Base-by-base conservation (phyloP, 1,140 invertebrate species). In the Melanaphis sacchari region DNA sequence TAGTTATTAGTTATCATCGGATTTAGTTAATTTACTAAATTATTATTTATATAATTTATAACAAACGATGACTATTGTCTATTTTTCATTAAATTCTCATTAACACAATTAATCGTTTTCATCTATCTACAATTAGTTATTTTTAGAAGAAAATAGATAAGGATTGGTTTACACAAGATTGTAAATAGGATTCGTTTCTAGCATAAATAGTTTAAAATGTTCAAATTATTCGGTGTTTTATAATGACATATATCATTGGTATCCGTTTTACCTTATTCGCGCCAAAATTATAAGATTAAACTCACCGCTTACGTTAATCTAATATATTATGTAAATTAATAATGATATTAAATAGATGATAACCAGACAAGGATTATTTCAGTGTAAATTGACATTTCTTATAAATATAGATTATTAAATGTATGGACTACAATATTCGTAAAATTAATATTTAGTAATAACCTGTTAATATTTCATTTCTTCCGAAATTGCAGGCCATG, bases 381-480 rank as follows among this genome's bases (percentile, higher is more conserved):
- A 11, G 31, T 4, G 54, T 5, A 66, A 66, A 66, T 2, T 31
- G 26, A 31, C 54, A 15, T 15, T n/a, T 15, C 11, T 0, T 66
- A 3, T 66, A 43, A 9, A 43, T 18, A 15, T n/a, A 66, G 9
- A 66, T 66, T 66, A 15, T 66, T n/a, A n/a, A 66, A 18, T 31
- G 59, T 15, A n/a, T n/a, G 0, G 8, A 59, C 24, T 59, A 11
- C 54, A 31, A 59, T 76, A 76, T 15, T 15, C 11, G 18, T 18
- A 4, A 18, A 66, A 66, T 15, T 5, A 66, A 15, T n/a, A 76
- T 76, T 31, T 18, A 76, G 52, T 52, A 81, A 81, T 66, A 24
- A 91, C 90, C 90, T 36, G 90, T n/a, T 38, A 91, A 81, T 76
- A 91, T 41, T 46, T 81, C 90, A 36, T 43, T 81, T 36, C 31